A percentile compares a stretch with the other conserved stretches of the same genome.
These are phyloP conservation scores for Choreutis nemorana DNA, from an alignment of 2,888 invertebrate species.

Conservation along the genomic window DNA sequence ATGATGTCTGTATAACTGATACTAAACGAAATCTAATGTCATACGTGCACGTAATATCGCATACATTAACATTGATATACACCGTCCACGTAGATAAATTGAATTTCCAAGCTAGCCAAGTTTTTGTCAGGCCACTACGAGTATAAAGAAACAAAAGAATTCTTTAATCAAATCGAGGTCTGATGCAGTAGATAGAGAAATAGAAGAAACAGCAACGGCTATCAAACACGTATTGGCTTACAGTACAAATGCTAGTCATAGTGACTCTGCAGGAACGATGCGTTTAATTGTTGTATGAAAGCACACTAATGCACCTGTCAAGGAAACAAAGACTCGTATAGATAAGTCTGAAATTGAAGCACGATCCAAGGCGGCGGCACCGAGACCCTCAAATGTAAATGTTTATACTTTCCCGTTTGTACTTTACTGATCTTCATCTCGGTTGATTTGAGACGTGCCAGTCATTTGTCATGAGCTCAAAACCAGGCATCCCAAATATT, in stretches of 20 bases:
- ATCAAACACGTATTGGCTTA: slow-evolving; percentile 9
- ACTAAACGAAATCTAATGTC: too few species aligned
- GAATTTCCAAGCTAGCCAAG: too few species aligned
- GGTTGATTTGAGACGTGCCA: slow-evolving; percentile 38
- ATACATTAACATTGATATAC: too few species aligned
- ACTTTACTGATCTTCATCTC: slow-evolving; percentile 39
- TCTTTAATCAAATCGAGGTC: slow-evolving; percentile 36
- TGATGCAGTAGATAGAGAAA: slow-evolving; percentile 9
- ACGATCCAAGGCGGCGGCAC: slow-evolving; percentile 33
- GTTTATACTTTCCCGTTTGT: slow-evolving; percentile 56
- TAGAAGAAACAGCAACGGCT: slow-evolving; percentile 1
- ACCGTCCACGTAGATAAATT: too few species aligned
- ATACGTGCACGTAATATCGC: too few species aligned
- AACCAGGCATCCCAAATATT: slow-evolving; percentile 11
- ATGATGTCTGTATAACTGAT: too few species aligned
- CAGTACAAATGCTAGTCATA: slow-evolving; percentile 42
- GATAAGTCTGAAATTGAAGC: slow-evolving; percentile 59
- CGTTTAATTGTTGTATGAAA: slow-evolving; percentile 65
- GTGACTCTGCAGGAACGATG: slow-evolving; percentile 49
- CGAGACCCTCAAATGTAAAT: slow-evolving; percentile 51
- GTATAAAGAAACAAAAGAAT: slow-evolving; percentile 55
- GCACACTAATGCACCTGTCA: slow-evolving; percentile 65
- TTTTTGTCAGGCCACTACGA: too few species aligned
- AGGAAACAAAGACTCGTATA: slow-evolving; percentile 54
- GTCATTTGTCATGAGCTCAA: slow-evolving; percentile 47